Percentiles rank a stretch among this genome's conserved stretches.
Conservation (phyloP, 2,888 invertebrate genomes). For the Dasysyrphus albostriatus region DNA sequence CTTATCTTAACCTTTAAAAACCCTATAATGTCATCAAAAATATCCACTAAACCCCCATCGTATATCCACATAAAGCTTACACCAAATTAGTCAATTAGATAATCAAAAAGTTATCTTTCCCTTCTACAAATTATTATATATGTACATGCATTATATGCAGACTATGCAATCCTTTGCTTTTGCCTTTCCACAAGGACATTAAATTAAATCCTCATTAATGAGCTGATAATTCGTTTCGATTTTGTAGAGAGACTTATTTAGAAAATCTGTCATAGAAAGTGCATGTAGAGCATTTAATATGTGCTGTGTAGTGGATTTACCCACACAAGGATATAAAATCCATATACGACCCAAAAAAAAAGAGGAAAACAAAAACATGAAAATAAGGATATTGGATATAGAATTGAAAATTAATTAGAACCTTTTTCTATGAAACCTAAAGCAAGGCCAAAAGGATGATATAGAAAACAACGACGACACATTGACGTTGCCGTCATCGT, state of each 20-base stretch:
- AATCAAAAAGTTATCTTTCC: constrained; percentile 22
- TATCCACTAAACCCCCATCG: not conserved
- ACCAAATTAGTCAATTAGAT: constrained; percentile 23
- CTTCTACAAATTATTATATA: not conserved
- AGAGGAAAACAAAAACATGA: not conserved
- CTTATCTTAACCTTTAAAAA: not conserved
- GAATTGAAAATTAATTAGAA: constrained; percentile 72
- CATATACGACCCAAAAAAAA: not conserved
- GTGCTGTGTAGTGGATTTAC: constrained; percentile 15
- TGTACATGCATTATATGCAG: not conserved
- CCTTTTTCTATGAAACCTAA: constrained; percentile 17
- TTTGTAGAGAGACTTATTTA: constrained; percentile 15
- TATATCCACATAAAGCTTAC: not conserved
- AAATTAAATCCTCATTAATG: constrained; percentile 50
- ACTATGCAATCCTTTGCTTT: constrained; percentile 5
- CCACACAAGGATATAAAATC: constrained; percentile 6
- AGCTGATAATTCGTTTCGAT: constrained; percentile 55
- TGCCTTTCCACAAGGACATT: constrained; percentile 33
- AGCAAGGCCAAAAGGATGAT: constrained; percentile 17
- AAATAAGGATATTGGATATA: constrained; percentile 52
- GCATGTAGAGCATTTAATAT: constrained; percentile 11
- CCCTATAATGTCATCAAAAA: not conserved
- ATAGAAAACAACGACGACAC: constrained; percentile 3
- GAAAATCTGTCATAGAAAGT: constrained; percentile 26
- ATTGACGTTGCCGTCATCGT: not conserved